phyloP scores from a whole-genome alignment of 1,140 invertebrate species.

The Manduca sexta region DNA sequence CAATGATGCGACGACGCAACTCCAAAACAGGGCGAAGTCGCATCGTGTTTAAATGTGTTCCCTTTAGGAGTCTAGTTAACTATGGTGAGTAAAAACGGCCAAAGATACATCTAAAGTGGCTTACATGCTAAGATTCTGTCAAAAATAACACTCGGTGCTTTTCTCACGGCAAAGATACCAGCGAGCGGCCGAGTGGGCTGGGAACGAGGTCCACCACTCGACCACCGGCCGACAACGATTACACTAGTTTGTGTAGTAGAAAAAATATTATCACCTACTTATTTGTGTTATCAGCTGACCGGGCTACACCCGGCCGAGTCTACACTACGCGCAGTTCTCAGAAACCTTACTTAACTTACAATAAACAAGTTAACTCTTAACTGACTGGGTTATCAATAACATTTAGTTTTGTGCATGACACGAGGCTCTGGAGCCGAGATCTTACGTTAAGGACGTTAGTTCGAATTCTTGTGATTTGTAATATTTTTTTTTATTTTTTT shows the following conservation, averaged over 20 bases:
- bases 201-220: too few species aligned
- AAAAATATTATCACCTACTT: slow-evolving; percentile 11
- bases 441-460: too few species aligned
- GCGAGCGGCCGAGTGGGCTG: slow-evolving; percentile 9
- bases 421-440: too few species aligned
- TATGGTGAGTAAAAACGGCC: slow-evolving; percentile 1
- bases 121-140: slow-evolving; percentile 5
- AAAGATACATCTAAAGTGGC: background rate
- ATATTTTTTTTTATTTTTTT: too few species aligned
- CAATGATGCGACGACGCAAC: too few species aligned
- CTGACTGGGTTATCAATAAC: background rate
- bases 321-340: background rate
- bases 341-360: too few species aligned
- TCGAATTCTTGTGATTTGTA: too few species aligned
- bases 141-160: slow-evolving; percentile 12
- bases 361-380: background rate
- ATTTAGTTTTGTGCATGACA: too few species aligned
- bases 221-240: background rate
- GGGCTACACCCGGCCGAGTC: slow-evolving; percentile 5
- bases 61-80: too few species aligned
- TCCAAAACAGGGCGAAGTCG: too few species aligned
- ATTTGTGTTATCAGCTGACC: slow-evolving; percentile 3
- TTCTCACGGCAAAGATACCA: slow-evolving; percentile 3
- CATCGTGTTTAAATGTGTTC: too few species aligned
- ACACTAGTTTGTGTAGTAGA: slow-evolving; percentile 9